Evolutionary conservation across 2,113 vertebrate genomes (phyloP), one percentile per base, ranked within the genome.

Genomic region (Chiloscyllium plagiosum): DNA sequence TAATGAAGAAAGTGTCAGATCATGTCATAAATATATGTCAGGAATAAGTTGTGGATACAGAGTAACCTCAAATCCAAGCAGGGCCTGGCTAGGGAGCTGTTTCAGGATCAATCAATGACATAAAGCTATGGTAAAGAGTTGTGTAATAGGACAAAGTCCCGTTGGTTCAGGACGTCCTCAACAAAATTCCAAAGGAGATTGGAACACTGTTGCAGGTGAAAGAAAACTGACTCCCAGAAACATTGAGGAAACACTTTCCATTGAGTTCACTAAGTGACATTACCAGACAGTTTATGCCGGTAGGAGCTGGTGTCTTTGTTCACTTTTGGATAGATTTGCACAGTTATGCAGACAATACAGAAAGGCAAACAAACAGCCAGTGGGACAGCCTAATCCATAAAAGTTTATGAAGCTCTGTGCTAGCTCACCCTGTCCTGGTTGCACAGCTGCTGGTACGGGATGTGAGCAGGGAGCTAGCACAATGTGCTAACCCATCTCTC

Each of bases 401-500:
- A 80, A 17, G 2, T 78, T 3, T 0, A 42, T 15, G 37, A 37
- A 83, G 4, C n/a, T 15, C n/a, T 42, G n/a, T 17, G n/a, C 4
- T 94, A 8, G 56, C 96, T 96, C 96, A 99, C 98, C 97, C 99
- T 99, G 96, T 99, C 98, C 96, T 98, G 98, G 97, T 98, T 97
- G 97, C 98, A 98, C 97, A 99, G 98, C 96, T 99, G 98, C 96
- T 98, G 98, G 97, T 98, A 99, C 22, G 99, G 99, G 97, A 99
- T 99, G 97, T 99, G 99, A 72, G 99, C 98, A 0, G 99, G 99
- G 90, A 99, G 96, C 96, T 99, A 99, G 0, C 99, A 0, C 98
- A 99, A 97, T 99, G 98, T 5, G 98, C 99, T 97, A 99, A 97
- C 26, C 99, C 98, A 1, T 99, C 99, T 2, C 98, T 99, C 99